A percentile compares a stretch with the other conserved stretches of the same genome.
phyloP scores from a whole-genome alignment of 2,797 vertebrate genomes.

The Phoeniculus purpureus region DNA sequence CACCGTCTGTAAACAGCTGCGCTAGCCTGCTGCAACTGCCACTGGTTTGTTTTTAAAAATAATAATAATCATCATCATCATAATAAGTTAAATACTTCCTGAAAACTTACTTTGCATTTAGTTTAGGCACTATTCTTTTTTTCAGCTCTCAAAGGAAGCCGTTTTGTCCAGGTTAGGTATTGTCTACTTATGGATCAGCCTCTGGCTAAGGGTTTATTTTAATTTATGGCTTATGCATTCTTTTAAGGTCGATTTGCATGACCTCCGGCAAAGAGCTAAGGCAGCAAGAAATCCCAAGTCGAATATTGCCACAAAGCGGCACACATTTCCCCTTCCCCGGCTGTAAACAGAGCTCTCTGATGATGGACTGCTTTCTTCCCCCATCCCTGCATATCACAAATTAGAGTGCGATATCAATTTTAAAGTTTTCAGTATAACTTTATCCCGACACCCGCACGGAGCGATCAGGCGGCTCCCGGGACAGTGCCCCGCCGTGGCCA shows the following conservation, averaged over 20 bases:
- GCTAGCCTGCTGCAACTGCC: conserved; percentile 27
- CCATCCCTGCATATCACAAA: conserved; percentile 58
- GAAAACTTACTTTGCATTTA: conserved; percentile 83
- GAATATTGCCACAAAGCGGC: conserved; percentile 77
- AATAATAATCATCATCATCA: conserved; percentile 18
- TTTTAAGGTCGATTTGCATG: conserved; percentile 94
- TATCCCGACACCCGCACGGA: conserved; percentile 61
- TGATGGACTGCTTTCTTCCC: conserved; percentile 46
- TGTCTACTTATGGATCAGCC: conserved; percentile 89
- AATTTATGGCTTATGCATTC: conserved; percentile 97
- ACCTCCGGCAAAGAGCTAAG: conserved; percentile 89
- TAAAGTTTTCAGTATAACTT: conserved; percentile 83
- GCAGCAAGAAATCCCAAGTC: conserved; percentile 85
- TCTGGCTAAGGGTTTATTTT: conserved; percentile 88
- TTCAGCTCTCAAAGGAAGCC: conserved; percentile 82
- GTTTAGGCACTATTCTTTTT: conserved; percentile 73
- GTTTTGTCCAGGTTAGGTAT: conserved; percentile 87
- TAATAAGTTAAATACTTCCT: conserved; percentile 74
- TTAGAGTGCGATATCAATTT: conserved; percentile 76
- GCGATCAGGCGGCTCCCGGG: conserved; percentile 53
- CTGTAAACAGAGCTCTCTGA: conserved; percentile 65
- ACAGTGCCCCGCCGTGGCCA: conserved; percentile 90
- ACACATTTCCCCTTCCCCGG: conserved; percentile 71
- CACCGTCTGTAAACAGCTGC: conserved; percentile 41
- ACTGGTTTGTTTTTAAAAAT: conserved; percentile 54